A percentile compares a stretch with the other conserved stretches of the same genome.
phyloP scores from a whole-genome alignment of 2,888 invertebrate genomes.

The Idaea biselata region DNA sequence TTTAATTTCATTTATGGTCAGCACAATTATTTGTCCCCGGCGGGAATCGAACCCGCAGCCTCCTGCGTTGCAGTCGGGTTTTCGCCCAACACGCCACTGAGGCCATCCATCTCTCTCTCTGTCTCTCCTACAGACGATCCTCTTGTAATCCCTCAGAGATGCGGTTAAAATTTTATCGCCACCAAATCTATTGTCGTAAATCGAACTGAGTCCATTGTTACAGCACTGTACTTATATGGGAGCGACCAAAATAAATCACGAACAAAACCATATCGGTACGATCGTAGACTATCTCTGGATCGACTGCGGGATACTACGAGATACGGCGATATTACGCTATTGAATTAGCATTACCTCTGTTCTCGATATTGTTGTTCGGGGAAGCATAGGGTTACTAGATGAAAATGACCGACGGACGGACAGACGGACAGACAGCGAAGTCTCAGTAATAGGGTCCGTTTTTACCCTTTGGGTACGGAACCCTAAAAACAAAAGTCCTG shows the following conservation, averaged over 20 bases:
- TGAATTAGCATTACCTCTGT: constrained; percentile 78
- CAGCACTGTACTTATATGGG: constrained; percentile 72
- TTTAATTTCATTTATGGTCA: too few species aligned
- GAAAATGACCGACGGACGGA: too few species aligned
- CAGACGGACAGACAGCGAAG: too few species aligned
- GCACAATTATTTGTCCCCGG: too few species aligned
- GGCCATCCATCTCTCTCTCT: too few species aligned
- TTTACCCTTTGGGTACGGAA: too few species aligned
- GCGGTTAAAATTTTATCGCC: constrained; percentile 71
- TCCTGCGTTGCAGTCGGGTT: too few species aligned
- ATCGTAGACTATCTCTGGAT: constrained; percentile 70
- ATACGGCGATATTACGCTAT: constrained; percentile 74
- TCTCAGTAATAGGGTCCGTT: too few species aligned
- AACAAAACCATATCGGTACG: constrained; percentile 73
- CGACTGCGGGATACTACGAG: constrained; percentile 62
- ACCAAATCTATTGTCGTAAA: constrained; percentile 77
- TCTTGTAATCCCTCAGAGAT: constrained; percentile 10
- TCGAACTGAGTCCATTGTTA: constrained; percentile 73
- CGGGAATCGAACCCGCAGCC: too few species aligned
- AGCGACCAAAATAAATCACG: constrained; percentile 78
- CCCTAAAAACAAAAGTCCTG: too few species aligned
- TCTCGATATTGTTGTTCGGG: constrained; percentile 57
- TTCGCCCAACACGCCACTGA: too few species aligned
- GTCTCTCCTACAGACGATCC: background rate
- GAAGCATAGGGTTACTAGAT: too few species aligned